A percentile compares a stretch with the other conserved stretches of the same genome.
phyloP scores from a whole-genome alignment of 2,113 vertebrate genomes.

The Raja brachyura region DNA sequence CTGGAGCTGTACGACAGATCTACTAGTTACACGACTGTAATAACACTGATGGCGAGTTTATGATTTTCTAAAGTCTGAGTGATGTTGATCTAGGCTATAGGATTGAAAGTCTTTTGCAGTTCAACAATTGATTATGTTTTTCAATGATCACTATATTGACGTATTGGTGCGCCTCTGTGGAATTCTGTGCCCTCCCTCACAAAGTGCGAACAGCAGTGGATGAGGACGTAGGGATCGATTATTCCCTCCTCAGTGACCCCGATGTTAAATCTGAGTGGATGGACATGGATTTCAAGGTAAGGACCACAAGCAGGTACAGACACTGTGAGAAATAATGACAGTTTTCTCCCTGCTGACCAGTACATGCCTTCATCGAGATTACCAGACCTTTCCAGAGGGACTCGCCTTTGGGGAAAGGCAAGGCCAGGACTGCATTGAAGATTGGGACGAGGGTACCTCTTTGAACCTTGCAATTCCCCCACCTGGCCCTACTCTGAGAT shows the following conservation, averaged over 20 bases:
- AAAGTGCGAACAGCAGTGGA: conserved; percentile 73
- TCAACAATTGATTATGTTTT: neutral
- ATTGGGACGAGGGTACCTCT: neutral
- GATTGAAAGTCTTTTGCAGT: neutral
- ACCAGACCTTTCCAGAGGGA: neutral
- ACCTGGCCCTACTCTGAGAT: no score
- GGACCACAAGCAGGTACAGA: neutral
- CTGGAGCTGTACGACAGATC: no score
- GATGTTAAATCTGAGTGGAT: conserved; percentile 62
- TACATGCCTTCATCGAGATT: neutral
- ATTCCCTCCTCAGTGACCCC: conserved; percentile 79
- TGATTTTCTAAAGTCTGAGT: neutral
- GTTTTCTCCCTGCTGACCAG: neutral
- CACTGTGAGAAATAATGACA: no score
- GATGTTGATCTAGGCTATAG: neutral
- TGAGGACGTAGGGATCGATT: conserved; percentile 77
- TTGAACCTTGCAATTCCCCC: neutral
- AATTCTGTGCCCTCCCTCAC: neutral
- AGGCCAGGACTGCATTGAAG: neutral
- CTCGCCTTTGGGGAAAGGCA: neutral
- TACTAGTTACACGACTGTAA: no score
- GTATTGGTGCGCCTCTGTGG: neutral
- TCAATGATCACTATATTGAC: neutral
- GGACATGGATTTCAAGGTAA: conserved; percentile 86
- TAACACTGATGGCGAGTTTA: no score